A percentile compares a stretch with the other conserved stretches of the same genome.
These are phyloP conservation scores for Pseudanteris insignis DNA, from an alignment of 2,888 invertebrate species.

Conservation along the genomic window DNA sequence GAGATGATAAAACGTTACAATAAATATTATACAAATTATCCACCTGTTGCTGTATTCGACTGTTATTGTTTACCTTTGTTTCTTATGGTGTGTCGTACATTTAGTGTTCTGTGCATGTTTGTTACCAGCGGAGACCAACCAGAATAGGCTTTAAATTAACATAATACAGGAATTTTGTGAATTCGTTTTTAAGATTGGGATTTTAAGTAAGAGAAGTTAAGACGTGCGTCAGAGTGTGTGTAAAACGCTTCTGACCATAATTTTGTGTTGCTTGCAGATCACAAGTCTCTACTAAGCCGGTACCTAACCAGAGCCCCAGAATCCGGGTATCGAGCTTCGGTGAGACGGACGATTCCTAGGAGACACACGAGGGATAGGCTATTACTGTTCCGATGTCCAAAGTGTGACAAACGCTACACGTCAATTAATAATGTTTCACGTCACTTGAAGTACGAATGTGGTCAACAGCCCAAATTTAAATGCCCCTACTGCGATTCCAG, in stretches of 20 bases:
- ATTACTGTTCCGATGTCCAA: constrained; percentile 47
- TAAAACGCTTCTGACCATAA: constrained; percentile 14
- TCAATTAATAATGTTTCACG: constrained; percentile 40
- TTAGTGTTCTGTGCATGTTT: too few relatives aligned
- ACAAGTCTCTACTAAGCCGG: constrained; percentile 19
- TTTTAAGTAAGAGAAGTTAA: not conserved
- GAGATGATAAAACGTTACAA: too few relatives aligned
- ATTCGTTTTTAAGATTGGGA: not conserved
- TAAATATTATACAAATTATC: too few relatives aligned
- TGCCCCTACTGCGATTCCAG: constrained; percentile 47
- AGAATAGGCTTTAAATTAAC: too few relatives aligned
- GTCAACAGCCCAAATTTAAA: constrained; percentile 45
- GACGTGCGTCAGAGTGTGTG: not conserved
- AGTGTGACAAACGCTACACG: constrained; percentile 53
- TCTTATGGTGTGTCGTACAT: too few relatives aligned
- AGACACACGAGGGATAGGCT: constrained; percentile 5
- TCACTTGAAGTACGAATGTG: constrained; percentile 48
- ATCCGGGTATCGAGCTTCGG: constrained; percentile 1
- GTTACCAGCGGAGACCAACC: too few relatives aligned
- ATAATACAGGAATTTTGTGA: too few relatives aligned
- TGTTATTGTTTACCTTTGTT: too few relatives aligned
- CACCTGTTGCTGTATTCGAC: too few relatives aligned
- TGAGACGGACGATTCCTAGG: constrained; percentile 3
- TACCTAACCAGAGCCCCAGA: constrained; percentile 12
- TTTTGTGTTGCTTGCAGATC: constrained; percentile 42